Conservation (phyloP, 2,888 invertebrate genomes). For the Halictus quadricinctus region DNA sequence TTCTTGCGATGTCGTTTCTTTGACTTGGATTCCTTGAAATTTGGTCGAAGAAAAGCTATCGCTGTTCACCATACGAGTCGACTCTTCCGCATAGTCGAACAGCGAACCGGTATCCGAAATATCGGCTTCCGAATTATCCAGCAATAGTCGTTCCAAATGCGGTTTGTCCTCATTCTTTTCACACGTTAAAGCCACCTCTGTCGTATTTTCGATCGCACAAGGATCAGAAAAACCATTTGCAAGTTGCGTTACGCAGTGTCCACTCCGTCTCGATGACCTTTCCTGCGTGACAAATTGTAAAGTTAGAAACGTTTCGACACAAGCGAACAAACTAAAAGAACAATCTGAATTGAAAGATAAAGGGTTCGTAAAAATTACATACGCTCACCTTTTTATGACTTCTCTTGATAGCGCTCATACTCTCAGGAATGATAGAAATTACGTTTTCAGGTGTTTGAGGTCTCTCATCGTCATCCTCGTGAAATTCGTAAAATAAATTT, state of each 20-base stretch:
- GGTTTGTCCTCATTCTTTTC: constrained; percentile 59
- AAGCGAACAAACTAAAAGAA: background rate
- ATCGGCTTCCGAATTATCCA: constrained; percentile 67
- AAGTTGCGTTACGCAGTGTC: background rate
- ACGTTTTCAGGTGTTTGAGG: constrained; percentile 76
- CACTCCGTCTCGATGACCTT: constrained; percentile 38
- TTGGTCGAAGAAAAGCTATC: background rate
- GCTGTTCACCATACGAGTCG: background rate
- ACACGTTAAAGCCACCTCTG: background rate
- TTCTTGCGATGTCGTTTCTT: constrained; percentile 11
- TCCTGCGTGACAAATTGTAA: constrained; percentile 59
- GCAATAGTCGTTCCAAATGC: constrained; percentile 51
- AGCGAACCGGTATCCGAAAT: constrained; percentile 69
- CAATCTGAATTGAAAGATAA: background rate
- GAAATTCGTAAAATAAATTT: constrained; percentile 75
- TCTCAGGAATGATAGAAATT: constrained; percentile 74
- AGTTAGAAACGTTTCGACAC: background rate
- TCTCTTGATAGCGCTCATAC: constrained; percentile 79
- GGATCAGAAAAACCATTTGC: constrained; percentile 1
- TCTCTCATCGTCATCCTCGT: constrained; percentile 61
- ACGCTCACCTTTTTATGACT: constrained; percentile 78
- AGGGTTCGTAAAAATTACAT: background rate
- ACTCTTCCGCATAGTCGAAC: constrained; percentile 45
- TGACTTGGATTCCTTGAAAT: background rate
- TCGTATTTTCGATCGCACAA: background rate